A percentile compares a stretch with the other conserved stretches of the same genome.
Conservation (phyloP, 2,797 vertebrate genomes). For the Pipistrellus pygmaeus region DNA sequence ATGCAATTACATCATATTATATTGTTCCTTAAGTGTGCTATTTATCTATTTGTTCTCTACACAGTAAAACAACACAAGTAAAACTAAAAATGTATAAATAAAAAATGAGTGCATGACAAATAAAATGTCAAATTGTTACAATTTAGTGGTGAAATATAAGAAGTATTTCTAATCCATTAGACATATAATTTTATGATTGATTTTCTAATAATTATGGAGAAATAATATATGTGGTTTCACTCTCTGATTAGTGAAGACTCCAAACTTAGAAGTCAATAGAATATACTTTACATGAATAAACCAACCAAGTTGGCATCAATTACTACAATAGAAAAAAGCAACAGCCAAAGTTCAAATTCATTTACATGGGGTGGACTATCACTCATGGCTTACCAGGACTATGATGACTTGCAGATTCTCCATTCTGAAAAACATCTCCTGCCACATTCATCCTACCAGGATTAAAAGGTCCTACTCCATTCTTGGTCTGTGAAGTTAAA, state of each 20-base stretch:
- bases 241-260: conserved; percentile 24
- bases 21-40: background rate
- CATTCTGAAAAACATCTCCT: conserved; percentile 96
- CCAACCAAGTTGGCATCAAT: background rate
- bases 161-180: background rate
- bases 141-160: background rate
- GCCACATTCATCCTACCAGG: conserved; percentile 94
- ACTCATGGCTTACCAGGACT: conserved; percentile 91
- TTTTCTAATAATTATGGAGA: conserved; percentile 35
- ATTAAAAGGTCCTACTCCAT: conserved; percentile 95
- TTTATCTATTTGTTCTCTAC: background rate
- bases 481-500: conserved; percentile 91
- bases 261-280: conserved; percentile 18
- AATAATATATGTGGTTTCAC: background rate
- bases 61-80: conserved; percentile 28
- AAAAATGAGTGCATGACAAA: conserved; percentile 26
- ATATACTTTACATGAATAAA: conserved; percentile 26
- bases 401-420: conserved; percentile 94
- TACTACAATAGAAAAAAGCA: background rate
- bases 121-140: conserved; percentile 8
- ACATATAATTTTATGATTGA: conserved; percentile 25
- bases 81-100: conserved; percentile 33
- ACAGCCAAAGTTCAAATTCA: background rate
- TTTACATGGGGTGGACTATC: background rate
- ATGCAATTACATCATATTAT: background rate